Percentiles rank a stretch among this genome's conserved stretches.
Conservation (phyloP, 2,797 vertebrate species). For the Pseudochaenichthys georgianus region DNA sequence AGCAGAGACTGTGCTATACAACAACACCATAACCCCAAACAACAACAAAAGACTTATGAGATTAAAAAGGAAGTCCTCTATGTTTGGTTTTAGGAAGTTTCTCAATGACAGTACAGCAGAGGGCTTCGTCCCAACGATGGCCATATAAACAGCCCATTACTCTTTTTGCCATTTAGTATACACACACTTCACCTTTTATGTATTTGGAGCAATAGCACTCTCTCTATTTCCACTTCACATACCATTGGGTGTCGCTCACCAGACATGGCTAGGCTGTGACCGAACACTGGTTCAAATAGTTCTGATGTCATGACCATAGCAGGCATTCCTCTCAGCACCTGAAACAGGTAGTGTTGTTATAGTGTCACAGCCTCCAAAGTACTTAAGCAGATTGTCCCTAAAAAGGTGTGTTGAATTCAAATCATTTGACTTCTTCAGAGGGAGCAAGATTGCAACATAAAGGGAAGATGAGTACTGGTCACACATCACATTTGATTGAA, state of each 20-base stretch:
- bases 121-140: neutral
- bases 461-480: neutral
- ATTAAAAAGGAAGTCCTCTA: conserved; percentile 27
- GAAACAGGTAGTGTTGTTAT: neutral
- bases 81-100: conserved; percentile 28
- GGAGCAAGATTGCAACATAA: neutral
- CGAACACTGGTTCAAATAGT: conserved; percentile 37
- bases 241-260: conserved; percentile 40
- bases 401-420: neutral
- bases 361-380: neutral
- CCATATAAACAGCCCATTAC: conserved; percentile 13
- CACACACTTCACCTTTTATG: conserved; percentile 32
- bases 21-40: conserved; percentile 11
- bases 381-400: neutral
- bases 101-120: neutral
- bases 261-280: conserved; percentile 69
- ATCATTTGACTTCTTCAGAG: neutral
- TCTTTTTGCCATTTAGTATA: conserved; percentile 15
- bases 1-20: conserved; percentile 23
- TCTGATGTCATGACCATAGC: conserved; percentile 50
- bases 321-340: conserved; percentile 41
- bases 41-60: conserved; percentile 8
- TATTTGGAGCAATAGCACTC: conserved; percentile 35
- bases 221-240: conserved; percentile 56
- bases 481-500: conserved; percentile 3